A percentile compares a stretch with the other conserved stretches of the same genome.
Evolutionary conservation across 2,797 vertebrate species (phyloP).

Genomic region (Mallotus villosus): DNA sequence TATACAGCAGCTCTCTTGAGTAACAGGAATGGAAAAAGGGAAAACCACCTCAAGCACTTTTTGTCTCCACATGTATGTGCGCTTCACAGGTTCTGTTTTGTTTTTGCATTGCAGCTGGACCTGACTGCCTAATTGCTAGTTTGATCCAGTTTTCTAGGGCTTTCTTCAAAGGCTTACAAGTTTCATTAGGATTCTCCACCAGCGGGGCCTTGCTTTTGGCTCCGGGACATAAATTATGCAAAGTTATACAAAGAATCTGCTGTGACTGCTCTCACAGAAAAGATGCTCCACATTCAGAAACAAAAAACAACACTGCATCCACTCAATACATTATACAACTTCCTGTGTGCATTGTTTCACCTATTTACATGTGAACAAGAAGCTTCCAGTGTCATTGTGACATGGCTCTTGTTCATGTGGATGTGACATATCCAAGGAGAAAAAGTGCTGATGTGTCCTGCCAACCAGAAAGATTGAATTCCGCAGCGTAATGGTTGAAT

Average conservation of each 20-base stretch:
- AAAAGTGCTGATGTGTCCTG: conserved; percentile 31
- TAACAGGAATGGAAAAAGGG: conserved; percentile 51
- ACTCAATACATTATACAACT: conserved; percentile 51
- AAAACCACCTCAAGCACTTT: conserved; percentile 59
- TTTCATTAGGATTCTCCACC: conserved; percentile 73
- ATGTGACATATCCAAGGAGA: conserved; percentile 42
- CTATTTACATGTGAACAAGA: conserved; percentile 40
- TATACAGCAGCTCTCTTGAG: conserved; percentile 63
- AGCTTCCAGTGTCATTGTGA: conserved; percentile 48
- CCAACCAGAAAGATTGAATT: conserved; percentile 37
- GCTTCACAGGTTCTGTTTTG: conserved; percentile 65
- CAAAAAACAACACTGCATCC: conserved; percentile 45
- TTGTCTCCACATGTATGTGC: conserved; percentile 57
- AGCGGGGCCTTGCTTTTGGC: conserved; percentile 64
- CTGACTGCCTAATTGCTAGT: conserved; percentile 74
- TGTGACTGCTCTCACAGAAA: conserved; percentile 58
- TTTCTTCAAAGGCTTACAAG: conserved; percentile 69
- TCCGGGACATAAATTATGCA: conserved; percentile 75
- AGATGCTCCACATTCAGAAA: conserved; percentile 62
- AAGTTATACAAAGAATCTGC: conserved; percentile 70
- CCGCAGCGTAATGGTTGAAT: conserved; percentile 26
- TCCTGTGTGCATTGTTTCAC: conserved; percentile 24
- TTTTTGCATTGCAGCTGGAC: conserved; percentile 69
- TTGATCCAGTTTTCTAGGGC: conserved; percentile 72
- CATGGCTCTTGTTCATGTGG: conserved; percentile 26